These are phyloP conservation scores for Drosophila auraria DNA, from an alignment of 1,140 invertebrate species.

Conservation along the genomic window DNA sequence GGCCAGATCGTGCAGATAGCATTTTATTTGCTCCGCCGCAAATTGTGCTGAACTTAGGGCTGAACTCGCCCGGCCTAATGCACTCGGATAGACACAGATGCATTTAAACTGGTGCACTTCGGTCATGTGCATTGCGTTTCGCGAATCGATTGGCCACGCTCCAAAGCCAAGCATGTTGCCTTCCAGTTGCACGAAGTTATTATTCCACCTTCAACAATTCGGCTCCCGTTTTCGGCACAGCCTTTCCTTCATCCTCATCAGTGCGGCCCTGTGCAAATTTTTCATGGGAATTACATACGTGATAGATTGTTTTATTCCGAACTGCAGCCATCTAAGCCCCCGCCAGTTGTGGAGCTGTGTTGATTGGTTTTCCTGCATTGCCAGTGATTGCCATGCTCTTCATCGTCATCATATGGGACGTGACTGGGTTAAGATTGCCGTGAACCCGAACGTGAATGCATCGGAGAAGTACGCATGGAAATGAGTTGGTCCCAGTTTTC, in stretches of 20 bases:
- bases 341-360: slow-evolving; percentile 27
- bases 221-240: slow-evolving; percentile 66
- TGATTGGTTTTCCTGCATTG: slow-evolving; percentile 67
- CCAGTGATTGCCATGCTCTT: slow-evolving; percentile 59
- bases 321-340: slow-evolving; percentile 34
- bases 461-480: slow-evolving; percentile 40
- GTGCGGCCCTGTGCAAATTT: slow-evolving; percentile 44
- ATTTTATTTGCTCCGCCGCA: slow-evolving; percentile 70
- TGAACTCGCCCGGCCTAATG: slow-evolving; percentile 44
- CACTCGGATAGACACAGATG: slow-evolving; percentile 28
- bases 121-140: slow-evolving; percentile 76
- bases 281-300: slow-evolving; percentile 84
- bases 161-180: slow-evolving; percentile 47
- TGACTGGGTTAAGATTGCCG: slow-evolving; percentile 61
- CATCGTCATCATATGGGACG: slow-evolving; percentile 73
- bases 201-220: slow-evolving; percentile 81
- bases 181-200: slow-evolving; percentile 68
- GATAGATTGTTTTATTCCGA: slow-evolving; percentile 69
- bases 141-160: slow-evolving; percentile 78
- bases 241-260: slow-evolving; percentile 12
- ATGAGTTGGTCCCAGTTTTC: slow-evolving; percentile 18
- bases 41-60: slow-evolving; percentile 64
- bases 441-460: slow-evolving; percentile 17
- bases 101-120: slow-evolving; percentile 68
- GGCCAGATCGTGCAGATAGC: slow-evolving; percentile 74